A percentile compares a stretch with the other conserved stretches of the same genome.
These are phyloP conservation scores for Laterallus jamaicensis DNA, from an alignment of 2,113 vertebrate species.

Conservation along the genomic window DNA sequence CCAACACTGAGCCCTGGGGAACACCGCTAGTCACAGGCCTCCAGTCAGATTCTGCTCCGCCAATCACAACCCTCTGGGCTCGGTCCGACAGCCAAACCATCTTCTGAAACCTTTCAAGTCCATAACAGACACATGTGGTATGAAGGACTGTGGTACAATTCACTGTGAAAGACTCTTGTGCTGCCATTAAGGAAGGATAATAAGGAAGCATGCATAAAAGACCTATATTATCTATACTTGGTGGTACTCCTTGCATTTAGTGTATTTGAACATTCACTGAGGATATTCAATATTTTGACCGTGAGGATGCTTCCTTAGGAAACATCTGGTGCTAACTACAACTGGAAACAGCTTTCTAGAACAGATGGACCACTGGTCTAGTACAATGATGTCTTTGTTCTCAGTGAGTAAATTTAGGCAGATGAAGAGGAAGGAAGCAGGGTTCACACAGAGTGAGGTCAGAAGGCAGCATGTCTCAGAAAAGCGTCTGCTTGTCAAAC, in stretches of 20 bases:
- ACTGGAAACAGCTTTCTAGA: constrained; percentile 18
- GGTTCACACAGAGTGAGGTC: not conserved
- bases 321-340: constrained; percentile 36
- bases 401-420: constrained; percentile 29
- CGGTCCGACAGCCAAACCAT: too few species aligned
- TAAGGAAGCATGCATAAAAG: not conserved
- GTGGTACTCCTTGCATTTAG: not conserved
- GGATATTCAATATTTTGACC: not conserved
- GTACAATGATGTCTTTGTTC: constrained; percentile 49
- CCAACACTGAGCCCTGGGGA: too few species aligned
- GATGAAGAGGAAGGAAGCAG: constrained; percentile 36
- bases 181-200: not conserved
- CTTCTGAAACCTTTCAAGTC: not conserved
- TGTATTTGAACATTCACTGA: not conserved
- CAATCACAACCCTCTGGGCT: too few species aligned
- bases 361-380: not conserved
- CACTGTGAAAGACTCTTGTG: not conserved
- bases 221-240: not conserved
- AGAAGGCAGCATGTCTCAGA: not conserved
- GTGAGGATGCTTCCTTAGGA: constrained; percentile 53
- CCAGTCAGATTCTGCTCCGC: too few species aligned
- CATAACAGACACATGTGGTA: not conserved
- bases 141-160: not conserved
- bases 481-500: fast-evolving
- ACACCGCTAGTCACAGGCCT: too few species aligned